These are phyloP conservation scores for Potamarius usumacintae DNA, from an alignment of 2,113 vertebrate genomes.

Conservation along the genomic window DNA sequence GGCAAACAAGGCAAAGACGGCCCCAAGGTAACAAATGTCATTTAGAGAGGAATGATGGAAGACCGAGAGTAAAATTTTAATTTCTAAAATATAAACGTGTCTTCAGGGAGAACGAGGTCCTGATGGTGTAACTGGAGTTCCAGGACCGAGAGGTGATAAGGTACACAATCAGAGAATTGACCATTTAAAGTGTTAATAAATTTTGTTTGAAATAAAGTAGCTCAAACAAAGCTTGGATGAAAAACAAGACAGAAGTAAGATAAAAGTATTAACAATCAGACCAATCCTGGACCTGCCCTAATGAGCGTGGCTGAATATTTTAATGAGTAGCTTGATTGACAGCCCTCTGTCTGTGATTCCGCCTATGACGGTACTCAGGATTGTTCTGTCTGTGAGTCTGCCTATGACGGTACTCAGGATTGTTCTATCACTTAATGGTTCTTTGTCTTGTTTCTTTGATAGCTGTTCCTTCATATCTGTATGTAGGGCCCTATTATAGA, in stretches of 20 bases:
- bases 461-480: not conserved
- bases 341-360: not conserved
- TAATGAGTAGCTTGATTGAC: not conserved
- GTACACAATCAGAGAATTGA: conserved; percentile 48
- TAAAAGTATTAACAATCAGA: not conserved
- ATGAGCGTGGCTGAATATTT: not conserved
- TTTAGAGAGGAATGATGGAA: not conserved
- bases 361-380: not conserved
- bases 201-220: not conserved
- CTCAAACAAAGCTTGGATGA: not conserved
- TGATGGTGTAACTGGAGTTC: conserved; percentile 62
- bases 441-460: not conserved
- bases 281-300: not conserved
- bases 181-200: not conserved
- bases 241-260: not conserved
- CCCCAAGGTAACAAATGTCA: conserved; percentile 61
- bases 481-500: not conserved
- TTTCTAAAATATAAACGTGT: conserved; percentile 7
- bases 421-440: not conserved
- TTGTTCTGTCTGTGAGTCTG: not conserved
- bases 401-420: not conserved
- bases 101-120: conserved; percentile 68
- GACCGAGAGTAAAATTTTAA: not conserved
- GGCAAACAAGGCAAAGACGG: conserved; percentile 73
- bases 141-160: conserved; percentile 69